These are phyloP conservation scores for Sebastes vulpes DNA, from an alignment of 2,797 vertebrate genomes.

Conservation along the genomic window DNA sequence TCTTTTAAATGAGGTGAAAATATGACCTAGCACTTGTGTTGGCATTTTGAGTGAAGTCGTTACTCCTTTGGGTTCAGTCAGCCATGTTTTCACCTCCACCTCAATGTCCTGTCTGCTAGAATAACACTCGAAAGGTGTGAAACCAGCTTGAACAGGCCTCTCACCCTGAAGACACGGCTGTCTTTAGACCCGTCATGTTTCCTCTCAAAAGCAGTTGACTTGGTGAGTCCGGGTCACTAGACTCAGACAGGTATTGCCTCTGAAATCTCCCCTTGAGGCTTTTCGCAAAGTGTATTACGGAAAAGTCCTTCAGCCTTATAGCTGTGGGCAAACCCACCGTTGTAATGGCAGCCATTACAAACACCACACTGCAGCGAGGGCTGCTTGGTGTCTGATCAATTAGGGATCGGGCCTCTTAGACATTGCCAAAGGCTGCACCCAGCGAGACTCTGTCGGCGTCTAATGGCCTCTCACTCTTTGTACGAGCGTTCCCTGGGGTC, in stretches of 20 bases:
- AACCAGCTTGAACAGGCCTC: background rate
- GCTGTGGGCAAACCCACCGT: slow-evolving; percentile 27
- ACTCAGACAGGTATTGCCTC: slow-evolving; percentile 15
- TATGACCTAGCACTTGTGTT: background rate
- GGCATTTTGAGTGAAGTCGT: background rate
- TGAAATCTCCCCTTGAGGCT: background rate
- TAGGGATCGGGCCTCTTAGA: slow-evolving; percentile 47
- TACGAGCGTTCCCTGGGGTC: slow-evolving; percentile 24
- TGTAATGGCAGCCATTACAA: slow-evolving; percentile 61
- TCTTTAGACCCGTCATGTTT: slow-evolving; percentile 1
- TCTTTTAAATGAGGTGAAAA: background rate
- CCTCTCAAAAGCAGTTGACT: slow-evolving; percentile 1
- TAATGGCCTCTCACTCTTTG: slow-evolving; percentile 65
- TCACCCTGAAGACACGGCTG: slow-evolving; percentile 8
- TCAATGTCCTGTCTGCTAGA: background rate
- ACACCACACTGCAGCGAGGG: slow-evolving; percentile 21
- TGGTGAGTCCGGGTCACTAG: slow-evolving; percentile 1
- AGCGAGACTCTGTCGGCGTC: slow-evolving; percentile 43
- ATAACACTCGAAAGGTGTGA: background rate
- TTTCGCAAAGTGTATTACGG: slow-evolving; percentile 4
- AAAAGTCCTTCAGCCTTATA: background rate
- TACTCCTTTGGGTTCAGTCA: background rate
- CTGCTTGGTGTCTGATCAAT: slow-evolving; percentile 64
- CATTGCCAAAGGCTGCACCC: slow-evolving; percentile 49
- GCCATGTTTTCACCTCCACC: background rate